phyloP scores from a whole-genome alignment of 2,113 vertebrate genomes.

The Panthera tigris region DNA sequence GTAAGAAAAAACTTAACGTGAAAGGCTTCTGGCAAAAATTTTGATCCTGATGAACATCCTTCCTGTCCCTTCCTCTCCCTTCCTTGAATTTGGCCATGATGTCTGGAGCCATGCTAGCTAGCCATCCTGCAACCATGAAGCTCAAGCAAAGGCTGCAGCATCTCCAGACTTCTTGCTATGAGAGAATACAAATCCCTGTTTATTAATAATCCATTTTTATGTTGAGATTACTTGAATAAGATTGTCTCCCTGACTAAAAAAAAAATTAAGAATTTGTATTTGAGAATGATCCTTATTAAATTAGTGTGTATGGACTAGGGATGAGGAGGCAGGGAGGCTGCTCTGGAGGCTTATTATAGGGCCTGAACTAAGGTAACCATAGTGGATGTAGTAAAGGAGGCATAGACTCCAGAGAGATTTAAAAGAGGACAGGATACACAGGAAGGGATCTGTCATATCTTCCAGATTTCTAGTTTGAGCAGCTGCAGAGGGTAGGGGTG shows the following conservation, averaged over 20 bases:
- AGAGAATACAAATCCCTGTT: background rate
- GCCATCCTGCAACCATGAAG: background rate
- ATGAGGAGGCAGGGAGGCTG: background rate
- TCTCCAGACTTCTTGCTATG: background rate
- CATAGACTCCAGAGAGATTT: background rate
- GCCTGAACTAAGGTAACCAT: background rate
- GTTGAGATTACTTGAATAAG: background rate
- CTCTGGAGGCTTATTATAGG: background rate
- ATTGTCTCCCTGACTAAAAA: background rate
- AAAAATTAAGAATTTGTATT: background rate
- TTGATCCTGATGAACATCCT: background rate
- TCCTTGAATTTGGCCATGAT: background rate
- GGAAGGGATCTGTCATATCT: background rate
- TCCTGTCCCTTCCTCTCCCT: background rate
- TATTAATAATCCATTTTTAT: background rate
- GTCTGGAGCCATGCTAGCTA: background rate
- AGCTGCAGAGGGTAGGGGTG: background rate
- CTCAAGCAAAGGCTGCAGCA: background rate
- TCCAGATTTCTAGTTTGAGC: background rate
- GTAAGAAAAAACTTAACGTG: background rate
- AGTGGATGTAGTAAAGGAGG: background rate
- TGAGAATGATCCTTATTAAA: conserved; percentile 11
- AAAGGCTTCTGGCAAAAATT: background rate
- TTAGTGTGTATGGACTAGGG: background rate
- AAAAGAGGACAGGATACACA: background rate